phyloP scores from a whole-genome alignment of 2,888 invertebrate genomes.

The Diplazon laetatorius region DNA sequence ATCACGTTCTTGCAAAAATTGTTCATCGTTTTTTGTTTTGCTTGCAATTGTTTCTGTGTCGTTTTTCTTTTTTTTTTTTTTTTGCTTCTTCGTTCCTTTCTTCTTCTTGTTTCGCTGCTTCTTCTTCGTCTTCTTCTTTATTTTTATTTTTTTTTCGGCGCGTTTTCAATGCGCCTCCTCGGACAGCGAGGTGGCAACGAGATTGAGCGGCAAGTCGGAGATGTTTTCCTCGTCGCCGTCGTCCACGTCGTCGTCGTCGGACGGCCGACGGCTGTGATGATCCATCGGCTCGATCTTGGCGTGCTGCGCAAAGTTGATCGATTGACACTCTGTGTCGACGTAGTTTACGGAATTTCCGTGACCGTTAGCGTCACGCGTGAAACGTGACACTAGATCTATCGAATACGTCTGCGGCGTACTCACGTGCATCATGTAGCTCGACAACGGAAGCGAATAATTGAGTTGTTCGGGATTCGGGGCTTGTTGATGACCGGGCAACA shows the following conservation, averaged over 20 bases:
- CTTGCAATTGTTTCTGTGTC: no score
- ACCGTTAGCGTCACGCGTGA: slow-evolving; percentile 56
- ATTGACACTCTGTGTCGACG: slow-evolving; percentile 57
- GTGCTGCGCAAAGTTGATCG: slow-evolving; percentile 73
- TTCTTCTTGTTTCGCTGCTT: slow-evolving; percentile 20
- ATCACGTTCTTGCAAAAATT: no score
- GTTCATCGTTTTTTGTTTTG: no score
- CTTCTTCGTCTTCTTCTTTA: slow-evolving; percentile 1
- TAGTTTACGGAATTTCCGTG: slow-evolving; percentile 32
- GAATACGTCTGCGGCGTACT: slow-evolving; percentile 73
- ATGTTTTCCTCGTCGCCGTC: slow-evolving; percentile 84
- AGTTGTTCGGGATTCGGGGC: slow-evolving; percentile 73
- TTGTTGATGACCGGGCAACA: slow-evolving; percentile 75
- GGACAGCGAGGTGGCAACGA: slow-evolving; percentile 88
- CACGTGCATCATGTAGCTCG: slow-evolving; percentile 80
- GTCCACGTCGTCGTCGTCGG: slow-evolving; percentile 76
- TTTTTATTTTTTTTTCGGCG: not conserved
- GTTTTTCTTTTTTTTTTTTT: slow-evolving; percentile 19
- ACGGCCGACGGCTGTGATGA: slow-evolving; percentile 68
- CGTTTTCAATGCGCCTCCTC: slow-evolving; percentile 84
- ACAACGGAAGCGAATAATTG: slow-evolving; percentile 78
- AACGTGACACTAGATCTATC: slow-evolving; percentile 68
- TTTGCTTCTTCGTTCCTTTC: slow-evolving; percentile 1
- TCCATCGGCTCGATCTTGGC: slow-evolving; percentile 78
- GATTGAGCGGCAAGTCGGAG: slow-evolving; percentile 87